These are phyloP conservation scores for Deilephila porcellus DNA, from an alignment of 2,888 invertebrate species.

Conservation along the genomic window DNA sequence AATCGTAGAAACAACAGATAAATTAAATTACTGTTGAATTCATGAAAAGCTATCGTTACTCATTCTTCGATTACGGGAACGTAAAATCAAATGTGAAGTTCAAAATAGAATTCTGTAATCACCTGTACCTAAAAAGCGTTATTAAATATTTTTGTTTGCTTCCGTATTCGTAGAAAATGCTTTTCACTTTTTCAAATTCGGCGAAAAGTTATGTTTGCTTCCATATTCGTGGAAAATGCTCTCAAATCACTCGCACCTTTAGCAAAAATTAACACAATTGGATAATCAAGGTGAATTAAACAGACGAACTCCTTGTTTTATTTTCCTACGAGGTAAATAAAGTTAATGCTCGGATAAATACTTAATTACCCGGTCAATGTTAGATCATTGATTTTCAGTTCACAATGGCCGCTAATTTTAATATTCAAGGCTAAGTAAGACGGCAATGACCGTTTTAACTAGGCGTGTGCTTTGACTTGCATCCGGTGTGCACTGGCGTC, in stretches of 20 bases:
- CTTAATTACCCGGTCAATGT: conserved; percentile 38
- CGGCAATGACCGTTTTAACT: conserved; percentile 56
- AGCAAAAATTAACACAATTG: conserved; percentile 1
- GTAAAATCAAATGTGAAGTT: too few relatives aligned
- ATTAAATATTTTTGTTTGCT: too few relatives aligned
- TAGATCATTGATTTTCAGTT: conserved; percentile 24
- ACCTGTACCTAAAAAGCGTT: too few relatives aligned
- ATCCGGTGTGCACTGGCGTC: conserved; percentile 49
- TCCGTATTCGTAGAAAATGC: too few relatives aligned
- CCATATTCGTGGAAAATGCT: neutral
- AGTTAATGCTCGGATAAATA: neutral
- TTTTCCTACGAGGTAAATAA: conserved; percentile 30
- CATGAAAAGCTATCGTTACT: too few relatives aligned
- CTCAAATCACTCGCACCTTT: neutral
- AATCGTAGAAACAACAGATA: too few relatives aligned
- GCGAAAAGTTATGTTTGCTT: neutral
- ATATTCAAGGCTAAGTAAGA: conserved; percentile 51
- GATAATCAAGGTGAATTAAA: conserved; percentile 25
- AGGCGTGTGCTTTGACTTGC: conserved; percentile 33
- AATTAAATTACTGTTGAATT: too few relatives aligned
- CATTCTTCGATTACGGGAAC: too few relatives aligned
- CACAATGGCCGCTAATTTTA: conserved; percentile 54
- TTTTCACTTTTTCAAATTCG: too few relatives aligned
- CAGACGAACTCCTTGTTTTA: conserved; percentile 25
- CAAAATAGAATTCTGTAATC: too few relatives aligned